These are phyloP conservation scores for Chroicocephalus ridibundus DNA, from an alignment of 2,113 vertebrate species.

Conservation along the genomic window DNA sequence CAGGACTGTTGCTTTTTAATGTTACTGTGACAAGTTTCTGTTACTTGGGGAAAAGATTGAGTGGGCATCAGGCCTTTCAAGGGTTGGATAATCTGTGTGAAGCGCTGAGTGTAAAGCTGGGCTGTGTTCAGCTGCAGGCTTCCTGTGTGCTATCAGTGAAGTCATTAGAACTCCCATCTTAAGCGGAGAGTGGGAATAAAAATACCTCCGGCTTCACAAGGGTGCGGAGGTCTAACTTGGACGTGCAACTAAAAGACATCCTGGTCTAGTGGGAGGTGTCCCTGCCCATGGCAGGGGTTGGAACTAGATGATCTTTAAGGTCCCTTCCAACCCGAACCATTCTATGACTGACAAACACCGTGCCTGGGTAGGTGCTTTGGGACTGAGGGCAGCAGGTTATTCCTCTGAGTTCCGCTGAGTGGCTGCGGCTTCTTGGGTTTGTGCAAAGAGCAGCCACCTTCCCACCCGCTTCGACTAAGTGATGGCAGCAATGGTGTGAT, in stretches of 20 bases:
- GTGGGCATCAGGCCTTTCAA: background rate
- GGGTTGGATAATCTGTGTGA: background rate
- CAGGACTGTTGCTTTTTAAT: background rate
- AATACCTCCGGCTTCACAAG: background rate
- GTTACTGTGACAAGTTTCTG: background rate
- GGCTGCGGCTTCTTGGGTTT: background rate
- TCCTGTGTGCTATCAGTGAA: background rate
- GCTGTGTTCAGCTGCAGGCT: background rate
- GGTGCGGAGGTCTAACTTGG: background rate
- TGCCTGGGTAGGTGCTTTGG: background rate
- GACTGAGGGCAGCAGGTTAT: background rate
- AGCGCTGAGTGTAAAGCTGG: background rate
- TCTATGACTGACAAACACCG: background rate
- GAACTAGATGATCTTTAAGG: no score
- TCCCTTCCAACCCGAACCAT: no score
- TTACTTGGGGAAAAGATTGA: background rate
- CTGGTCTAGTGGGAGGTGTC: no score
- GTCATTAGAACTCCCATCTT: background rate
- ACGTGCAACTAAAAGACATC: accelerated
- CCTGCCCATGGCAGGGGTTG: no score
- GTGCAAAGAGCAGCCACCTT: background rate
- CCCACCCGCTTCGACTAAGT: background rate
- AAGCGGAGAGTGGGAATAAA: background rate
- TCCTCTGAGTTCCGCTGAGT: accelerated
- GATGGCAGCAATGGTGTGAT: background rate